A percentile compares a stretch with the other conserved stretches of the same genome.
Evolutionary conservation across 2,797 vertebrate species (phyloP).

Genomic region (Pantherophis alleghaniensis): DNA sequence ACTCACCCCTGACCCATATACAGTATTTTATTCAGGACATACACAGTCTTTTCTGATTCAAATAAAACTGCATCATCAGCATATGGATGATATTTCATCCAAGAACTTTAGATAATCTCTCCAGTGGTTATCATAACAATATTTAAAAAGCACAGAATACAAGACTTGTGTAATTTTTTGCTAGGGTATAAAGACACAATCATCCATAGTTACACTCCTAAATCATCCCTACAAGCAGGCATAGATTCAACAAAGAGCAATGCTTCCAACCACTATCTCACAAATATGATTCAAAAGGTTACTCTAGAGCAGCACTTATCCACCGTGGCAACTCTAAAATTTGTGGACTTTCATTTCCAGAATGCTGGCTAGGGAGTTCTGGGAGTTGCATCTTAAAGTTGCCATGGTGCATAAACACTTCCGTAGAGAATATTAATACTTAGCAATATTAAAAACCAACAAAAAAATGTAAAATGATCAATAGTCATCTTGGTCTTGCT

Average conservation of each 20-base stretch:
- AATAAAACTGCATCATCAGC: not conserved
- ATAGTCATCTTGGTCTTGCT: not conserved
- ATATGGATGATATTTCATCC: not conserved
- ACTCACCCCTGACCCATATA: not conserved
- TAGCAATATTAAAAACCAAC: not conserved
- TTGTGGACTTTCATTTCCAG: not conserved
- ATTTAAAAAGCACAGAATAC: not conserved
- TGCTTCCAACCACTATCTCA: not conserved
- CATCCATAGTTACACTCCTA: not conserved
- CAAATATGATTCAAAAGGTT: not conserved
- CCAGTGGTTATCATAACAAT: not conserved
- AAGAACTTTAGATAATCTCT: not conserved
- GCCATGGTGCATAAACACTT: not conserved
- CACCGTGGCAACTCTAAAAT: not conserved
- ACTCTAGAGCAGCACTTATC: not conserved
- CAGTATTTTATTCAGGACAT: not conserved
- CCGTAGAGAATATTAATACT: not conserved
- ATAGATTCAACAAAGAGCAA: not conserved
- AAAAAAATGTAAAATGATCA: not conserved
- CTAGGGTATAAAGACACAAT: not conserved
- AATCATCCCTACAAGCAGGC: not conserved
- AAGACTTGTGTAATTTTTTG: not conserved
- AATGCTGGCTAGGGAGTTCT: not conserved
- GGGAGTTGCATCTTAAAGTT: not conserved
- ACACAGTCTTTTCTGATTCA: not conserved